Evolutionary conservation across 2,888 invertebrate species (phyloP).

Genomic region (Lepetodrilus schrolli): DNA sequence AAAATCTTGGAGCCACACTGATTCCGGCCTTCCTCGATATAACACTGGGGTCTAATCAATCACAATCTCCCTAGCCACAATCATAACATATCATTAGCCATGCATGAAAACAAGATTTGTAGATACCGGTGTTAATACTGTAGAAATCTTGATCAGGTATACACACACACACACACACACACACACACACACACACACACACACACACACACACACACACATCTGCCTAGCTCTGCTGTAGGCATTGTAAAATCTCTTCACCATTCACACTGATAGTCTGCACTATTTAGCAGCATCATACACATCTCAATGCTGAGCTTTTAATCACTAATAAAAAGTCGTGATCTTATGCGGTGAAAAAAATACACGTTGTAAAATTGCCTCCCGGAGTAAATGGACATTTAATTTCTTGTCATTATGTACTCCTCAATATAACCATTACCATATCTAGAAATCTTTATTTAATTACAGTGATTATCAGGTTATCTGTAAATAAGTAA

Average conservation of each 20-base stretch:
- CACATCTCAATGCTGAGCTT: slow-evolving; percentile 15
- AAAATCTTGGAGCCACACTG: no score
- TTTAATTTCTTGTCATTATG: not conserved
- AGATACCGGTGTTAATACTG: not conserved
- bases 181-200: no score
- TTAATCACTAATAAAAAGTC: slow-evolving; percentile 14
- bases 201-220: no score
- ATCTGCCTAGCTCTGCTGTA: no score
- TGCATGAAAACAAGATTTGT: not conserved
- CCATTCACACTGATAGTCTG: not conserved
- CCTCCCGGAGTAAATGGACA: not conserved
- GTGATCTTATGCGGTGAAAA: not conserved
- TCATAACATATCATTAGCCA: slow-evolving; percentile 12
- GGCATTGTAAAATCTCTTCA: slow-evolving; percentile 7
- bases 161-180: no score
- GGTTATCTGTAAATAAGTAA: no score
- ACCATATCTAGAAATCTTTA: not conserved
- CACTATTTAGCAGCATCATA: not conserved
- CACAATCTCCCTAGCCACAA: not conserved
- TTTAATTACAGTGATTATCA: no score
- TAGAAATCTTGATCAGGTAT: not conserved
- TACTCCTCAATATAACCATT: not conserved
- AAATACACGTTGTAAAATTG: not conserved
- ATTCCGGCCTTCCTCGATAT: slow-evolving; percentile 1
- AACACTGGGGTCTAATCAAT: not conserved